phyloP scores from a whole-genome alignment of 2,113 vertebrate species.

The Pseudorasbora parva region DNA sequence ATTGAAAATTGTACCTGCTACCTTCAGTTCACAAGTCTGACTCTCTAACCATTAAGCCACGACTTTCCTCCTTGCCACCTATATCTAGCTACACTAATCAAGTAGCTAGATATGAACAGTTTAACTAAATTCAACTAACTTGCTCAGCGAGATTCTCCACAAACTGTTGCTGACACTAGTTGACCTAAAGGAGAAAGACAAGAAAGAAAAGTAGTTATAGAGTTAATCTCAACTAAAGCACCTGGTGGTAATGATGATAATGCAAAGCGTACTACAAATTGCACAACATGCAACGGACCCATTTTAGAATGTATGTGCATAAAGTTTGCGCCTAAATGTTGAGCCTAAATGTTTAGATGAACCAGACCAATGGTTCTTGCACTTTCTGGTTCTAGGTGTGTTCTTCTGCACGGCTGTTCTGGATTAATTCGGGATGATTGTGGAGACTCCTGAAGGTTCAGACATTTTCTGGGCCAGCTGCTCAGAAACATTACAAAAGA shows the following conservation, averaged over 20 bases:
- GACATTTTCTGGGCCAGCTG: conserved; percentile 61
- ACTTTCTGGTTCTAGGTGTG: conserved; percentile 22
- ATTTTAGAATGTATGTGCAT: background rate
- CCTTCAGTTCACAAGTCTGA: too few relatives aligned
- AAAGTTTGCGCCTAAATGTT: background rate
- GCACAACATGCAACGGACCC: background rate
- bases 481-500: conserved; percentile 60
- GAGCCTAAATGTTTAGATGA: too few relatives aligned
- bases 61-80: too few relatives aligned
- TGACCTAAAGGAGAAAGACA: background rate
- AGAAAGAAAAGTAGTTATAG: background rate
- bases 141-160: background rate
- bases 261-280: background rate
- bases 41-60: too few relatives aligned
- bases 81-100: background rate
- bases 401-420: conserved; percentile 31
- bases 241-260: background rate
- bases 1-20: too few relatives aligned
- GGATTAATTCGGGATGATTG: conserved; percentile 54
- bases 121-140: background rate
- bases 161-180: too few relatives aligned
- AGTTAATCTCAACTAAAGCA: too few relatives aligned
- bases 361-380: background rate
- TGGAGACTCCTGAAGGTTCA: conserved; percentile 57
- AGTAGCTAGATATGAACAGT: background rate